Evolutionary conservation across 2,888 invertebrate species (phyloP).

Genomic region (Epirrita christyi): DNA sequence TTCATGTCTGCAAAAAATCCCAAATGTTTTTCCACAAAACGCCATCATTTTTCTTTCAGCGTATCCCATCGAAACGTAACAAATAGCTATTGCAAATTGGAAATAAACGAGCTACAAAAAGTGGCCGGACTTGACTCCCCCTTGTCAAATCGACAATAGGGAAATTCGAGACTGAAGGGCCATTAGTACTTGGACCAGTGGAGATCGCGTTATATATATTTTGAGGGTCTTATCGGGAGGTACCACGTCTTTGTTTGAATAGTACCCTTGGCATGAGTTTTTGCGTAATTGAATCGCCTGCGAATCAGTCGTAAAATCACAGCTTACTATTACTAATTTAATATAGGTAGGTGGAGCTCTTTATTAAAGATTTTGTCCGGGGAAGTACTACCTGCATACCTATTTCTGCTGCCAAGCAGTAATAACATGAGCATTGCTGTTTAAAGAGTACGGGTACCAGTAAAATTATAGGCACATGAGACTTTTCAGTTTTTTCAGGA

Average conservation of each 20-base stretch:
- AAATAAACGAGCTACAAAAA: conserved; percentile 65
- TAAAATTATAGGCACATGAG: no score
- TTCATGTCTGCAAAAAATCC: conserved; percentile 26
- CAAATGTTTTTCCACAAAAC: conserved; percentile 38
- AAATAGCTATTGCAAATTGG: conserved; percentile 64
- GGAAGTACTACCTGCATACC: no score
- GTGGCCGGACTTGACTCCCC: conserved; percentile 50
- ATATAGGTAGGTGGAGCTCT: no score
- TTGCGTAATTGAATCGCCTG: no score
- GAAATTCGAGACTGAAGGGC: conserved; percentile 52
- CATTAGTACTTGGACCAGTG: conserved; percentile 47
- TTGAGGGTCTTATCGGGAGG: conserved; percentile 36
- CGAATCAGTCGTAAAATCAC: no score
- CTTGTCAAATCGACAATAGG: conserved; percentile 53
- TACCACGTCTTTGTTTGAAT: neutral
- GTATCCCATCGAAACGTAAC: conserved; percentile 52
- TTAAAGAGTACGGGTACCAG: no score
- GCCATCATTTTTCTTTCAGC: conserved; percentile 42
- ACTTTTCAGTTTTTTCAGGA: no score
- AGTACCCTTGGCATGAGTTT: neutral
- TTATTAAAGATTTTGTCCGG: no score
- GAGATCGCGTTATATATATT: conserved; percentile 52
- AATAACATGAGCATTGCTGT: no score
- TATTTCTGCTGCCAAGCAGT: no score
- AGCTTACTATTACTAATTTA: no score